Base-by-base conservation (phyloP, 2,113 vertebrate species). In the Notothenia rossii region DNA sequence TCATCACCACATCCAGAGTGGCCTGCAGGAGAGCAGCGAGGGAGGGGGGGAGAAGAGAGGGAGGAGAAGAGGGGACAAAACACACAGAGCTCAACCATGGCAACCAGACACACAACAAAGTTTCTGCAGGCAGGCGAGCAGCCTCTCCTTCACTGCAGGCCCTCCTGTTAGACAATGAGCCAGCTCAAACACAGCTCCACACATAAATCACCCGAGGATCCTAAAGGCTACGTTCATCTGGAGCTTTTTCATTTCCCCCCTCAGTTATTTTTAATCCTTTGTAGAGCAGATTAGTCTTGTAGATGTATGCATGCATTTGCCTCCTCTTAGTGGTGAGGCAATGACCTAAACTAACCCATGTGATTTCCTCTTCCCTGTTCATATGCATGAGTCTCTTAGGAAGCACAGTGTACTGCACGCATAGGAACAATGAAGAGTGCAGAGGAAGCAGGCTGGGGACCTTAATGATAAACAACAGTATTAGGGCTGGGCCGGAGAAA, bases 1-100 rank as follows among this genome's bases (percentile, higher is more conserved):
- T 98, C 96, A 97, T 97, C 76, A 99, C 98, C 0, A 99, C 98
- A 5, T 99, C 98, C 78, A 99, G n/a, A 61, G 97, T 99, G 4
- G 96, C 98, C 98, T 99, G 84, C 20, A 71, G 81, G 86, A 64
- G 82, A 62, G 79, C 59, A 33, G 66, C n/a, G n/a, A 66, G 61
- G 72, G 63, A 73, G 64, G 75, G 69, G 75, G 36, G 45, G 77
- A 33, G 36, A 40, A 12, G 50, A 40, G 50, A 43, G 49, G 50
- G 43, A 25, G 45, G 11, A 43, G 11, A 43, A 49, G 49, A 46
- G 22, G 79, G 72, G 79, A 78, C 62, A 83, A 92, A 91, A 92
- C 87, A 90, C 58, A 89, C 78, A 90, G 86, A 86, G 83, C 77
- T 88, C 65, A 91, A 68, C 93, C 93, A 94, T 94, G 90, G 93